Evolutionary conservation across 2,113 vertebrate species (phyloP), one percentile per base, ranked within the genome.

Genomic region (Muntiacus reevesi): DNA sequence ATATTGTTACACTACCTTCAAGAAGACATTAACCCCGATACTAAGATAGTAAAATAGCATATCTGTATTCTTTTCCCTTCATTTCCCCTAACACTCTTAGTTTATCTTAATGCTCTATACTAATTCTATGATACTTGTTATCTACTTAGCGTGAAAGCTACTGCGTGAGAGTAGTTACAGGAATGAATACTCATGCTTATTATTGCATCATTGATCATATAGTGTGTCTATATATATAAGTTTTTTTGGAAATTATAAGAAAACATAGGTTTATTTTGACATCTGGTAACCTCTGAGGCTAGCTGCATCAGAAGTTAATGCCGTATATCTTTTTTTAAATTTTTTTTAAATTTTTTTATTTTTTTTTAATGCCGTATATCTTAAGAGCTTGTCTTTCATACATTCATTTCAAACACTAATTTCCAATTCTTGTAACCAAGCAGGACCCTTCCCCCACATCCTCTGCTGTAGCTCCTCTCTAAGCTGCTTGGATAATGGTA

Each of bases 81-180:
- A 14, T 90, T 94, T 92, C 78, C 43, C 43, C 86, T 95, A 76
- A 86, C 36, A 55, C 55, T 50, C 30, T 91, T 82, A 28, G 36
- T 94, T 93, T 92, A 91, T 81, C 54, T 95, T 87, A 86, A 90
- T 86, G 43, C 25, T 57, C 8, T 59, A 45, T 9, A 5, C 33
- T 62, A 95, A 95, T 45, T 93, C 64, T 71, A 27, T 30, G 50
- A 83, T 91, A 57, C 83, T 82, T 87, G 36, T 87, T 90, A 91
- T 93, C 89, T 93, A 21, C 62, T 93, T 97, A 94, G 74, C 19
- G 25, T 36, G 82, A 96, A 93, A 85, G 33, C 47, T 67, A 71
- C 33, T 76, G 54, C 47, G 9, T 40, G 27, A 57, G 52, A 45
- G 9, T 62, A 50, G 16, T 79, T 86, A 83, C 6, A 45, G 36